Base-by-base conservation (phyloP, 1,140 invertebrate species). In the Hyphantria cunea region DNA sequence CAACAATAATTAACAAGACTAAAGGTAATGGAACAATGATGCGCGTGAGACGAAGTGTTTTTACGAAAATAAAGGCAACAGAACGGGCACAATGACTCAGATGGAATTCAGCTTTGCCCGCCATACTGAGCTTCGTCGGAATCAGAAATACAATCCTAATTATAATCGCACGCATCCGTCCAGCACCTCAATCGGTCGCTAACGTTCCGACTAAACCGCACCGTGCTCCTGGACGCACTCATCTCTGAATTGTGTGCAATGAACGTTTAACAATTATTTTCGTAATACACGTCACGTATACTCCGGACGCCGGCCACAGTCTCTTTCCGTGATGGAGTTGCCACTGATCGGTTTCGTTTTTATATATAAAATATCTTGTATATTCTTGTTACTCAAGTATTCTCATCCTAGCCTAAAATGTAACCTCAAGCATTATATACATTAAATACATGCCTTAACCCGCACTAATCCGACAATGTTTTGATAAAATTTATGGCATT, bases 131-230 rank as follows among this genome's bases (percentile, higher is more conserved):
- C 83, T 82, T 89, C 86, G 88, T 86, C 84, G 86, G 85, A 90
- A 90, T 90, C 88, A 90, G 88, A 90, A 90, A 90, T 90, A 90
- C 88, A 89, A 86, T 90, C 86, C 88, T 90, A 90, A 90, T 90
- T 90, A 90, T 90, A 90, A 90, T 90, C 86, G 84, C 76, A 86
- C 81, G 86, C 88, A 90, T 90, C 88, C 86, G 88, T 86, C 84
- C 77, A 79, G 76, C 80, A 82, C 82, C 84, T 84, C 84, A 83
- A 86, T 86, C 85, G 84, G 74, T 78, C 75, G 80, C 80, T 70
- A 74, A 76, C 84, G 80, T 72, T 74, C 76, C 73, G 66, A 74
- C 74, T 72, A 72, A 79, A 79, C 73, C 72, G 65, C 76, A 70
- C 67, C 68, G 63, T 64, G 63, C 66, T 64, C 48, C 63, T 68